phyloP scores from a whole-genome alignment of 2,113 vertebrate genomes.

The Nipponia nippon region DNA sequence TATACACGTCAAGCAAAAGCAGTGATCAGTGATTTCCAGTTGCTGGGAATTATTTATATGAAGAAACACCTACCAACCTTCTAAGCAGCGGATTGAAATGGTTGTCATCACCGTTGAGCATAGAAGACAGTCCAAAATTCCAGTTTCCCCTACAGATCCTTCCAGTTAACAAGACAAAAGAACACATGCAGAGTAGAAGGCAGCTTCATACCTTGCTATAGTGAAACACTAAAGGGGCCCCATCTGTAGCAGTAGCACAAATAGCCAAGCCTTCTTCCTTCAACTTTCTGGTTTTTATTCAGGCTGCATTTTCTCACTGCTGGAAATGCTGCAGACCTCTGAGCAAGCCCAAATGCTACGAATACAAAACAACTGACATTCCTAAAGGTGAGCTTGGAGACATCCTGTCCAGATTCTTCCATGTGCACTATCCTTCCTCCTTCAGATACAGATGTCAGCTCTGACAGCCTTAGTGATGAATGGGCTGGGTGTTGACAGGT shows the following conservation, averaged over 20 bases:
- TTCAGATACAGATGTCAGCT: not conserved
- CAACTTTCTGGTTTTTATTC: slow-evolving; percentile 41
- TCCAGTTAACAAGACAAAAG: not conserved
- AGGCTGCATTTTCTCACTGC: not conserved
- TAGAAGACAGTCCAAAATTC: not conserved
- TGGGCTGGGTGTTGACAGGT: slow-evolving; percentile 29
- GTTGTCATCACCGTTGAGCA: not conserved
- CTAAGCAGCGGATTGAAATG: not conserved
- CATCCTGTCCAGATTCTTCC: not conserved
- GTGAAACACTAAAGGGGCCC: not conserved
- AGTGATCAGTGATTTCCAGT: not conserved
- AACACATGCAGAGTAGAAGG: not conserved
- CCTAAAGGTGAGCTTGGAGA: slow-evolving; percentile 35
- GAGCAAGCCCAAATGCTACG: not conserved
- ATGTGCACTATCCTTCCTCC: not conserved
- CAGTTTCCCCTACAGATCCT: not conserved
- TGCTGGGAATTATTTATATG: not conserved
- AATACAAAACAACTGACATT: not conserved
- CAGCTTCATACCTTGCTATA: not conserved
- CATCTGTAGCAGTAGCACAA: not conserved
- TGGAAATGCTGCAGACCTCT: slow-evolving; percentile 14
- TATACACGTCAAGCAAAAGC: not conserved
- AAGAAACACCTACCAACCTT: not conserved
- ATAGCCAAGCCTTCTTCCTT: slow-evolving; percentile 11
- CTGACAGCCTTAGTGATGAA: not conserved